Evolutionary conservation across 2,888 invertebrate species (phyloP), one percentile per base, ranked within the genome.

Genomic region (Plebejus anna): DNA sequence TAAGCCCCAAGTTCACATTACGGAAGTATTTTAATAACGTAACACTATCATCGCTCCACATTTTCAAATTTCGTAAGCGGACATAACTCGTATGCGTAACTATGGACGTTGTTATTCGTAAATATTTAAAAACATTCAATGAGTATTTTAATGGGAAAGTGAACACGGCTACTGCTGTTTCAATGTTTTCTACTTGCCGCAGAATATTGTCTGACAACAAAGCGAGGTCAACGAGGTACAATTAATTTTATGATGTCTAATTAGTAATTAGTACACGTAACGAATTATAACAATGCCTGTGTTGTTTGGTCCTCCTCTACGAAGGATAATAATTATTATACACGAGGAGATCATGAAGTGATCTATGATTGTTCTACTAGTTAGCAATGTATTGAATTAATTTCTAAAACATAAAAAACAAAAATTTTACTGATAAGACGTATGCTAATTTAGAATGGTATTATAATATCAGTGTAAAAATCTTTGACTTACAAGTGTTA

Each of bases 191-290:
- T 66, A 13, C 66, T 36, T 4, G 4, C 66, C 32, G 66, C 66
- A 32, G 66, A 66, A 66, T 66, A 66, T 66, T 36, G 66, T 66
- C 66, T 66, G 66, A 66, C 66, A 16, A 32, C 66, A 66, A 66
- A 36, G 66, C 66, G 66, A 66, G 66, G 66, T 66, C 66, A 66
- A 66, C 66, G 32, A 66, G 66, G 36, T 36, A 32, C 66, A 16
- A 66, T 66, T 66, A 32, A 66, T 66, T 66, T 66, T 66, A 66
- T 66, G 16, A 66, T 36, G 16, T 36, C 16, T 16, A 36, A 66
- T 66, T 66, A 66, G 1, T 32, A 66, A 66, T 36, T 66, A 32
- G 13, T 66, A 66, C 66, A 66, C 66, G 66, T 66, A 32, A 36
- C 66, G 32, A 32, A 66, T 66, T 66, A 66, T 66, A 66, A 66